Evolutionary conservation across 2,888 invertebrate species (phyloP).

Genomic region (Ormia ochracea): DNA sequence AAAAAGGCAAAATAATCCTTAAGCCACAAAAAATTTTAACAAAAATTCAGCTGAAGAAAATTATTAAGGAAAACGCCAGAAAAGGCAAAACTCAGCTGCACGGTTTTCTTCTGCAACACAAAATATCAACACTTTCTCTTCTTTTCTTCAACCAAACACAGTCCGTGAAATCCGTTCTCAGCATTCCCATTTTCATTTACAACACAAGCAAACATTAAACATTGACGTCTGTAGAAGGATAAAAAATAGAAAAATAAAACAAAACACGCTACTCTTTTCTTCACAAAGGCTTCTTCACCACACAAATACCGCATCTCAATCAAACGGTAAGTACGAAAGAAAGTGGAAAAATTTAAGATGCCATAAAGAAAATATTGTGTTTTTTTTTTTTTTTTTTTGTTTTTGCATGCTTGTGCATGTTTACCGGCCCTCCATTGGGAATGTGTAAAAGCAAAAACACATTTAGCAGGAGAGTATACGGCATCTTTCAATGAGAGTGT

Average conservation of each 20-base stretch:
- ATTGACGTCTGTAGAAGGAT: conserved; percentile 18
- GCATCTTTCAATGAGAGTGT: not conserved
- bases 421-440: conserved; percentile 10
- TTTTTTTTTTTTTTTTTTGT: not conserved
- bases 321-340: conserved; percentile 54
- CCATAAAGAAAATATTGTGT: not conserved
- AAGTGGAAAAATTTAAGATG: conserved; percentile 14
- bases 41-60: conserved; percentile 25
- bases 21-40: conserved; percentile 44
- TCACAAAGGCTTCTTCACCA: not conserved
- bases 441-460: not conserved
- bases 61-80: not conserved
- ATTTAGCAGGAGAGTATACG: not conserved
- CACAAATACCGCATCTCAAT: conserved; percentile 48
- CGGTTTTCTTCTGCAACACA: conserved; percentile 2
- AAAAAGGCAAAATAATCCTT: conserved; percentile 10
- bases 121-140: conserved; percentile 46
- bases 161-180: conserved; percentile 12
- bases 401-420: not conserved
- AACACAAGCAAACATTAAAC: conserved; percentile 48
- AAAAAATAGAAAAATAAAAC: conserved; percentile 13
- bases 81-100: conserved; percentile 16
- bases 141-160: not conserved
- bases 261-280: no score
- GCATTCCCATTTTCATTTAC: conserved; percentile 49